phyloP scores from a whole-genome alignment of 2,888 invertebrate species.

The Spisula solida region DNA sequence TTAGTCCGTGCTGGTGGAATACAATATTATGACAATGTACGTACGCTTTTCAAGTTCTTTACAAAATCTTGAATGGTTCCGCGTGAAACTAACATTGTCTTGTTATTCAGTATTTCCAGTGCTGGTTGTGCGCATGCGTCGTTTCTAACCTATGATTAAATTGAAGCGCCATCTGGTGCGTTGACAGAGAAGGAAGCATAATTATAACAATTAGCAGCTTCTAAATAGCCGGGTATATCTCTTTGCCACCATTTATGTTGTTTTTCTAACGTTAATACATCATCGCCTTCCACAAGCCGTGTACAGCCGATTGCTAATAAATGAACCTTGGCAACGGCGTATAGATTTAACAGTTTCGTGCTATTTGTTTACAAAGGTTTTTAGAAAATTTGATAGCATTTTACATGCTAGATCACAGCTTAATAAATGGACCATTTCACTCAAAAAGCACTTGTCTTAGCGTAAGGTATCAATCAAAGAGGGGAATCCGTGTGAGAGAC shows the following conservation, averaged over 20 bases:
- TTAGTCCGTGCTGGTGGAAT: too few species aligned
- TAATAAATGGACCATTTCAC: conserved; percentile 65
- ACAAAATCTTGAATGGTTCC: not conserved
- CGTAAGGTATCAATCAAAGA: conserved; percentile 52
- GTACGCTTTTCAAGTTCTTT: too few species aligned
- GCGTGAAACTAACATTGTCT: not conserved
- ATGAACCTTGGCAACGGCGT: conserved; percentile 68
- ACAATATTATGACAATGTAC: too few species aligned
- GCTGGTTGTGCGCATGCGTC: conserved; percentile 1
- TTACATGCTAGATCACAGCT: conserved; percentile 64
- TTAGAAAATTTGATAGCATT: conserved; percentile 69
- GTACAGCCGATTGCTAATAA: conserved; percentile 72
- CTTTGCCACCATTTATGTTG: conserved; percentile 68
- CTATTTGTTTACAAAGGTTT: conserved; percentile 72
- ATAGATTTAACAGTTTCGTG: conserved; percentile 70
- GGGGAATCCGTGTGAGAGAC: conserved; percentile 33
- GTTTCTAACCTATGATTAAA: conserved; percentile 57
- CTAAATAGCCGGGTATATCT: conserved; percentile 66
- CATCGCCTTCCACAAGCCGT: conserved; percentile 66
- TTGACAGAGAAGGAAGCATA: conserved; percentile 71
- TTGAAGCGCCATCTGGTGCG: conserved; percentile 70
- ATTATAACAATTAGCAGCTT: conserved; percentile 72
- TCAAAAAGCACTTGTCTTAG: conserved; percentile 68
- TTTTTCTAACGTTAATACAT: conserved; percentile 72
- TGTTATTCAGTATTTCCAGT: not conserved